Evolutionary conservation across 2,113 vertebrate species (phyloP).

Genomic region (Ctenomys sociabilis): DNA sequence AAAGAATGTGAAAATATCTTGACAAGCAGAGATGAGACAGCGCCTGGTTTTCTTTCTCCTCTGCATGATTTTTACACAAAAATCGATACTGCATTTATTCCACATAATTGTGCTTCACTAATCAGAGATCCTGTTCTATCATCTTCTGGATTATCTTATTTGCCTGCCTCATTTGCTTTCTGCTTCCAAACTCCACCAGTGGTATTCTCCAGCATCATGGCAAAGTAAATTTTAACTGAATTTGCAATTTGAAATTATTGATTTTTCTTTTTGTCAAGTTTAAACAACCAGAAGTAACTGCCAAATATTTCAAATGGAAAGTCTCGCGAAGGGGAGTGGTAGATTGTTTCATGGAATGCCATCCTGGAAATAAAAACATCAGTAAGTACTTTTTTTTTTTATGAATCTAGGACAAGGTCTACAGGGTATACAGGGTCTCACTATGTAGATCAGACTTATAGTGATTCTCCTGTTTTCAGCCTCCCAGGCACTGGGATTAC

Average conservation of each 20-base stretch:
- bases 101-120: conserved; percentile 74
- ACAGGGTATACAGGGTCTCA: no score
- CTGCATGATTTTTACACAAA: conserved; percentile 67
- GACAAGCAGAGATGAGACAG: neutral
- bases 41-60: neutral
- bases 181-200: conserved; percentile 66
- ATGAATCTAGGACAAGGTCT: no score
- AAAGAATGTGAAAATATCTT: conserved; percentile 24
- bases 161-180: conserved; percentile 78
- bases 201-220: conserved; percentile 61
- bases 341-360: neutral
- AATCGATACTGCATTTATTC: conserved; percentile 74
- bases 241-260: conserved; percentile 75
- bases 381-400: neutral
- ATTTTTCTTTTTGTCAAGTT: conserved; percentile 71
- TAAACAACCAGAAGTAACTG: conserved; percentile 76
- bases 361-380: neutral
- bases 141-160: conserved; percentile 68
- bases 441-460: no score
- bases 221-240: conserved; percentile 79
- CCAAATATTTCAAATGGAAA: conserved; percentile 66
- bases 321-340: neutral
- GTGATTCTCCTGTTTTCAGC: no score
- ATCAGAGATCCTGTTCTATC: conserved; percentile 73
- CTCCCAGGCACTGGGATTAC: no score